Evolutionary conservation across 2,888 invertebrate species (phyloP).

Genomic region (Chironomus tentans): DNA sequence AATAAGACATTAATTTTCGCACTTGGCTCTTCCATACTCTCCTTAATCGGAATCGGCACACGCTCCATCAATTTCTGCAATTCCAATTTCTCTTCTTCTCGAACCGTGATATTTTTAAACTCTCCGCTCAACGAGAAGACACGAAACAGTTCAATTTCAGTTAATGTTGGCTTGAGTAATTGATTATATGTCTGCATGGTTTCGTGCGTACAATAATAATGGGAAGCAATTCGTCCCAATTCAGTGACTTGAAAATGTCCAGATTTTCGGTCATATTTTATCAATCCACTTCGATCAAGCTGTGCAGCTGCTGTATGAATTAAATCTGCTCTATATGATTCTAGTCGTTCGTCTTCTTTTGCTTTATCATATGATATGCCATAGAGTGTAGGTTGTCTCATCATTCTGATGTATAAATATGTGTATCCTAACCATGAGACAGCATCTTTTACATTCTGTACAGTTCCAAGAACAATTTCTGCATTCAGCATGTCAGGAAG

Average conservation of each 20-base stretch:
- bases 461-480: constrained; percentile 91
- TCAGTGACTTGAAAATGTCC: constrained; percentile 66
- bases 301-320: constrained; percentile 88
- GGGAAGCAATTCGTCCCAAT: constrained; percentile 93
- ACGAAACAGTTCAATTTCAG: constrained; percentile 93
- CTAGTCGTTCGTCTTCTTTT: constrained; percentile 75
- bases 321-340: constrained; percentile 86
- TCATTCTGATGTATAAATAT: constrained; percentile 92
- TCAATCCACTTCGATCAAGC: constrained; percentile 87
- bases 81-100: constrained; percentile 61
- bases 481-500: constrained; percentile 97
- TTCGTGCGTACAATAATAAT: constrained; percentile 96
- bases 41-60: no score
- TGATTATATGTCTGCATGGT: constrained; percentile 97
- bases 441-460: constrained; percentile 78
- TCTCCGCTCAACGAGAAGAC: constrained; percentile 98
- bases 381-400: constrained; percentile 80
- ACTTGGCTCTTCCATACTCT: constrained; percentile 60
- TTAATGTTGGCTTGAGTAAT: constrained; percentile 87
- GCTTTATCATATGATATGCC: constrained; percentile 72
- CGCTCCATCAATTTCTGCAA: no score
- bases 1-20: constrained; percentile 82
- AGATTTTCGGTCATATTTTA: constrained; percentile 90
- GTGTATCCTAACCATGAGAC: constrained; percentile 92
- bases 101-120: constrained; percentile 84